phyloP scores from a whole-genome alignment of 2,888 invertebrate genomes.

The Noctua fimbriata region DNA sequence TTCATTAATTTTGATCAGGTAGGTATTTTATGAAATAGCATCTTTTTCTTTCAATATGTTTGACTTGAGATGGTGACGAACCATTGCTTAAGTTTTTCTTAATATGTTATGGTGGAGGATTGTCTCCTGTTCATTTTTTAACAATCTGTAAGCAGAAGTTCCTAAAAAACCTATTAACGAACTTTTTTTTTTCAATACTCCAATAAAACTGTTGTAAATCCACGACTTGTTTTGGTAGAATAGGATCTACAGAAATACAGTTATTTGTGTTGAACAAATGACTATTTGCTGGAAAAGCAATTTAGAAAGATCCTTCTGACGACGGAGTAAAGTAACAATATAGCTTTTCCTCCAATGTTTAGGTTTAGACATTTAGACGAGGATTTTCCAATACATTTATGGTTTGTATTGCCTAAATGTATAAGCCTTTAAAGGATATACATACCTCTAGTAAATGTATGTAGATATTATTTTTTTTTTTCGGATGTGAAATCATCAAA shows the following conservation, averaged over 20 bases:
- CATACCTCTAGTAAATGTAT: neutral
- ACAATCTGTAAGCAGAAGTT: neutral
- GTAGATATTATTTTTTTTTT: too few relatives aligned
- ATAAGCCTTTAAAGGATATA: neutral
- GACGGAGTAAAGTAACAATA: conserved; percentile 1
- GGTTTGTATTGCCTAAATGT: neutral
- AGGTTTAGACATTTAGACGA: conserved; percentile 3
- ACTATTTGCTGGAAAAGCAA: conserved; percentile 40
- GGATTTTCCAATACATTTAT: conserved; percentile 7
- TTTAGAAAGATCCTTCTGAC: conserved; percentile 13
- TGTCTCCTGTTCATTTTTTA: neutral
- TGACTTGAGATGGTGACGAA: neutral
- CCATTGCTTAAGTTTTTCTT: neutral
- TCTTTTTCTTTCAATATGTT: neutral
- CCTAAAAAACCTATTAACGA: neutral
- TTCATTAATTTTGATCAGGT: too few relatives aligned
- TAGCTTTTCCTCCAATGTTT: conserved; percentile 6
- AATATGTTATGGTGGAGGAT: neutral
- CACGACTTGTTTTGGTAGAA: neutral
- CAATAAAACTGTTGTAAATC: neutral
- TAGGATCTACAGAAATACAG: neutral
- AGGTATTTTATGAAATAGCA: too few relatives aligned
- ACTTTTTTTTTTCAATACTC: neutral
- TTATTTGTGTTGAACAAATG: conserved; percentile 10
- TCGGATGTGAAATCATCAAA: too few relatives aligned